A percentile compares a stretch with the other conserved stretches of the same genome.
Evolutionary conservation across 2,888 invertebrate species (phyloP).

Genomic region (Agrotis ipsilon): DNA sequence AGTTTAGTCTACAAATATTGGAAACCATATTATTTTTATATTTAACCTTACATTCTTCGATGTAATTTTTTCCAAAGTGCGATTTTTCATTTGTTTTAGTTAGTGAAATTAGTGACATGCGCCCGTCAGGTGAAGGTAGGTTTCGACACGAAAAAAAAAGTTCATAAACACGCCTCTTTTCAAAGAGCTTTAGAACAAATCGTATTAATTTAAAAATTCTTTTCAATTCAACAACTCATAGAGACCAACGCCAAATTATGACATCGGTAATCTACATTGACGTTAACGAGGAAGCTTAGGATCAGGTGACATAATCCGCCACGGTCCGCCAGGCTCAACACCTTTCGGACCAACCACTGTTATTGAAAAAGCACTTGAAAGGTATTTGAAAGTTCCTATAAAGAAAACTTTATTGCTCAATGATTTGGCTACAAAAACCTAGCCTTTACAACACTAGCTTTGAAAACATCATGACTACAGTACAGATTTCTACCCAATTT

Average conservation of each 20-base stretch:
- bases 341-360: constrained; percentile 18
- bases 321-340: constrained; percentile 26
- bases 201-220: too few species aligned
- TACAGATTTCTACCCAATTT: not conserved
- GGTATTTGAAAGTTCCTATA: constrained; percentile 9
- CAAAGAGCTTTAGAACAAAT: too few species aligned
- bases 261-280: constrained; percentile 28
- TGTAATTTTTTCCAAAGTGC: not conserved
- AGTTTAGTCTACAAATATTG: not conserved
- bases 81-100: too few species aligned
- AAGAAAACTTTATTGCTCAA: constrained; percentile 7
- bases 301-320: constrained; percentile 47
- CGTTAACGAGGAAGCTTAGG: constrained; percentile 28
- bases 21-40: not conserved
- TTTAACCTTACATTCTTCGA: too few species aligned
- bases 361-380: constrained; percentile 11
- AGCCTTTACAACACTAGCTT: constrained; percentile 10
- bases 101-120: too few species aligned
- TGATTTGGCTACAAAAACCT: not conserved
- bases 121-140: too few species aligned
- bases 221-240: not conserved
- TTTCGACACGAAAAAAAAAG: too few species aligned
- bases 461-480: constrained; percentile 11
- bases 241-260: constrained; percentile 6
- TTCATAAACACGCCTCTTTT: too few species aligned